These are phyloP conservation scores for Enteromius treurensis DNA, from an alignment of 2,797 vertebrate genomes.

Conservation along the genomic window DNA sequence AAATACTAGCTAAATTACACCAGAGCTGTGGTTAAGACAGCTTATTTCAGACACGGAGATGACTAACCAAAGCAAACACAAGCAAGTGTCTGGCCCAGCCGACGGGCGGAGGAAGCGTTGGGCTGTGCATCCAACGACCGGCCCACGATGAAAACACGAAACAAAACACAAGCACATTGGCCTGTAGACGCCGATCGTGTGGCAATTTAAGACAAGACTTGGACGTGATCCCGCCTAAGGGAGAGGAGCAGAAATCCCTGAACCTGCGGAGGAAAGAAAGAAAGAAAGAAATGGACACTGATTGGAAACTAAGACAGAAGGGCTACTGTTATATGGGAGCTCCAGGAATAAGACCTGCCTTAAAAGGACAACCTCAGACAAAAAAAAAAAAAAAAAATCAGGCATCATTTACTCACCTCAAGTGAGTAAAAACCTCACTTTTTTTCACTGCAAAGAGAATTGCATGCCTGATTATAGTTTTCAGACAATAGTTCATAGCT, in stretches of 20 bases:
- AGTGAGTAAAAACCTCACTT: background rate
- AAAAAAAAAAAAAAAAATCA: background rate
- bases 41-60: constrained; percentile 25
- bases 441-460: background rate
- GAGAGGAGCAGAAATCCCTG: constrained; percentile 50
- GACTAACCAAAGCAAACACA: constrained; percentile 47
- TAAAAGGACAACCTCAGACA: constrained; percentile 11
- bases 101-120: constrained; percentile 26
- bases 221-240: constrained; percentile 41
- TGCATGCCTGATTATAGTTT: background rate
- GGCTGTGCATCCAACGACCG: constrained; percentile 45
- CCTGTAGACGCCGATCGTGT: constrained; percentile 24
- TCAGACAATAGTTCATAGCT: background rate
- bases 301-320: constrained; percentile 31
- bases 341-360: constrained; percentile 24
- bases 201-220: constrained; percentile 42
- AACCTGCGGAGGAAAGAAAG: background rate
- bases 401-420: constrained; percentile 22
- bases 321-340: constrained; percentile 12
- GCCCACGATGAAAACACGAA: constrained; percentile 37
- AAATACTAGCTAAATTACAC: constrained; percentile 45
- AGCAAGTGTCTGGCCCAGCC: constrained; percentile 8
- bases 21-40: constrained; percentile 45
- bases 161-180: constrained; percentile 36
- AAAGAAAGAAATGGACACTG: constrained; percentile 19